Conservation (phyloP, 2,888 invertebrate species). For the Aspidiotus destructor region DNA sequence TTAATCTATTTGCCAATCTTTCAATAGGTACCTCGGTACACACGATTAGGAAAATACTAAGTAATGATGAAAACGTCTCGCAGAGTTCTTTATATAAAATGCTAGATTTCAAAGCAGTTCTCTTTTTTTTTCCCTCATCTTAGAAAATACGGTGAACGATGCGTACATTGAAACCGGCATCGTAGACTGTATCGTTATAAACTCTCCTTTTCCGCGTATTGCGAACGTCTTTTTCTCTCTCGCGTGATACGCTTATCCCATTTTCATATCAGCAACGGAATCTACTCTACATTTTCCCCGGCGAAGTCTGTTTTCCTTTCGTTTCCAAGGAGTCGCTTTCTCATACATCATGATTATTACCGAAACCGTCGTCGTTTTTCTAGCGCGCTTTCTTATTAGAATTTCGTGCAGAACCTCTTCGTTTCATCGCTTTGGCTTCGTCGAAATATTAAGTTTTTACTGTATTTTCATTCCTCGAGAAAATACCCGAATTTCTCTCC, state of each 20-base stretch:
- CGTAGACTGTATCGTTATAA: too few relatives aligned
- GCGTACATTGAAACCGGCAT: too few relatives aligned
- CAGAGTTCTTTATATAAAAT: too few relatives aligned
- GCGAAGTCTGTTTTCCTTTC: conserved; percentile 25
- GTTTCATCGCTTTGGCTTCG: conserved; percentile 12
- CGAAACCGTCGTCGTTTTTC: conserved; percentile 23
- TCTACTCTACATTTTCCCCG: conserved; percentile 25
- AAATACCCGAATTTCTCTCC: conserved; percentile 4
- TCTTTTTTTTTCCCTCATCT: neutral
- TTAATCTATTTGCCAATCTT: conserved; percentile 12
- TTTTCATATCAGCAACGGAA: conserved; percentile 27
- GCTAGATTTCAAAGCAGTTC: conserved; percentile 28
- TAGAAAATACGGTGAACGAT: too few relatives aligned
- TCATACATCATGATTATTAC: conserved; percentile 33
- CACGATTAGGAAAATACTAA: too few relatives aligned
- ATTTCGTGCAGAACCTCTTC: conserved; percentile 17
- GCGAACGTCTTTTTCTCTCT: conserved; percentile 6
- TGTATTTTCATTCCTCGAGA: conserved; percentile 24
- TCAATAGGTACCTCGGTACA: neutral
- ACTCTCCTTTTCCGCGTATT: conserved; percentile 16
- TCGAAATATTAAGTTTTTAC: conserved; percentile 26
- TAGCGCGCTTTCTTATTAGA: conserved; percentile 31
- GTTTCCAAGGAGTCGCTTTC: conserved; percentile 29
- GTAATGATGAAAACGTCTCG: too few relatives aligned
- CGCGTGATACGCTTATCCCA: neutral